These are phyloP conservation scores for Manacus vitellinus DNA, from an alignment of 2,113 vertebrate species.

Conservation along the genomic window DNA sequence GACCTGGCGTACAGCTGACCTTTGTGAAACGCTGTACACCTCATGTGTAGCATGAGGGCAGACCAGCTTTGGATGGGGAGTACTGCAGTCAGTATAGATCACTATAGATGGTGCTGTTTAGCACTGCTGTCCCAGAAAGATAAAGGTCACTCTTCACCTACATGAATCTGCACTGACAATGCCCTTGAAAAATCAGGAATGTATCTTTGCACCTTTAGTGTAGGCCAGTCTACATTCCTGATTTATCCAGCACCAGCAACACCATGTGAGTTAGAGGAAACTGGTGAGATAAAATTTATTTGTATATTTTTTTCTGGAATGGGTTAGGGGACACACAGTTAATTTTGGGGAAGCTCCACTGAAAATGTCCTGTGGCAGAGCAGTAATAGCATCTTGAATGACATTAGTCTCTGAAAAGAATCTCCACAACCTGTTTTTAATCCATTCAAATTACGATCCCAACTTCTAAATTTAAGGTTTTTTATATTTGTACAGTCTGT, in stretches of 20 bases:
- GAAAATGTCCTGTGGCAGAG: not conserved
- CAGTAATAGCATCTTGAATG: not conserved
- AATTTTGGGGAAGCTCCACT: not conserved
- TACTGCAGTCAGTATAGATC: not conserved
- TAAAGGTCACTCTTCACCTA: not conserved
- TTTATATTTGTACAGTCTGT: not conserved
- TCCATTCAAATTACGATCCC: not conserved
- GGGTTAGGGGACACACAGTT: not conserved
- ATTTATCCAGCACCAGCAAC: not conserved
- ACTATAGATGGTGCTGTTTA: not conserved
- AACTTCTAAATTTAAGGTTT: not conserved
- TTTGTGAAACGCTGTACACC: accelerated
- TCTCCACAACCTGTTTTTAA: not conserved
- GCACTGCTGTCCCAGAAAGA: not conserved
- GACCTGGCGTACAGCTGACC: not conserved
- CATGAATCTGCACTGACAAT: accelerated
- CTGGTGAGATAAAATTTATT: not conserved
- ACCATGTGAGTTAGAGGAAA: not conserved
- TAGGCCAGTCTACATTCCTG: not conserved
- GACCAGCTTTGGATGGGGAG: not conserved
- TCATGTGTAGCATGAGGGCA: not conserved
- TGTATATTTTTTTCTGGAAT: not conserved
- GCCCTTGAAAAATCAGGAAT: not conserved
- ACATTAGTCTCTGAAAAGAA: not conserved
- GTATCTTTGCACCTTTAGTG: not conserved